Evolutionary conservation across 2,113 vertebrate species (phyloP), one percentile per base, ranked within the genome.

Genomic region (Fregetta grallaria): DNA sequence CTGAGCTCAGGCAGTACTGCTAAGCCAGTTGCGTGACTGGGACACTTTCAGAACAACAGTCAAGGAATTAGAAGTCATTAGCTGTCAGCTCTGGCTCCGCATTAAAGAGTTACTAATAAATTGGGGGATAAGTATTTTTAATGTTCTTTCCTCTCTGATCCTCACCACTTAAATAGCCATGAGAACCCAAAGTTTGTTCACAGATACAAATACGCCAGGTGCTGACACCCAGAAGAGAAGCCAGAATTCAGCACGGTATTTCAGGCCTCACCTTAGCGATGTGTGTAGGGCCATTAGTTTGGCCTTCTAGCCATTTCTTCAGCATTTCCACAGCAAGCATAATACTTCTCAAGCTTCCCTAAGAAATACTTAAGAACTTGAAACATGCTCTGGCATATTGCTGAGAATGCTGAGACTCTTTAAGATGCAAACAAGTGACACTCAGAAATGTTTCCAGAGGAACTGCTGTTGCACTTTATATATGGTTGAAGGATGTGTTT

Each of bases 171-270:
- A 81, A 84, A 86, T 22, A 83, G 26, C 50, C 58, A 21, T 18
- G 25, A 75, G 74, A 73, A 30, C 20, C 11, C 13, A 4, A 68
- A 68, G 29, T 73, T 79, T 95, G 10, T 49, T 61, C 40, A 49
- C 22, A 72, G 49, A 53, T 45, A 42, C 14, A 68, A 61, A 53
- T 13, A 14, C 0, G 0, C 50, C 2, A 0, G 26, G 34, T 53
- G 40, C 44, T 65, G 61, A 42, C 68, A 81, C 21, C 36, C 34
- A 32, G 21, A 63, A 67, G 30, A 88, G 34, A 96, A 92, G 27
- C 14, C 52, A 71, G 49, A 68, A 84, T 7, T 70, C 14, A 76
- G 5, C 25, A 22, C 2, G 1, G 32, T 55, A n/a, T 53, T 56
- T 76, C n/a, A 88, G 25, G n/a, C 26, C 36, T 74, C 6, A 1